Evolutionary conservation across 2,113 vertebrate species (phyloP), one percentile per base, ranked within the genome.

Genomic region (Sprattus sprattus): DNA sequence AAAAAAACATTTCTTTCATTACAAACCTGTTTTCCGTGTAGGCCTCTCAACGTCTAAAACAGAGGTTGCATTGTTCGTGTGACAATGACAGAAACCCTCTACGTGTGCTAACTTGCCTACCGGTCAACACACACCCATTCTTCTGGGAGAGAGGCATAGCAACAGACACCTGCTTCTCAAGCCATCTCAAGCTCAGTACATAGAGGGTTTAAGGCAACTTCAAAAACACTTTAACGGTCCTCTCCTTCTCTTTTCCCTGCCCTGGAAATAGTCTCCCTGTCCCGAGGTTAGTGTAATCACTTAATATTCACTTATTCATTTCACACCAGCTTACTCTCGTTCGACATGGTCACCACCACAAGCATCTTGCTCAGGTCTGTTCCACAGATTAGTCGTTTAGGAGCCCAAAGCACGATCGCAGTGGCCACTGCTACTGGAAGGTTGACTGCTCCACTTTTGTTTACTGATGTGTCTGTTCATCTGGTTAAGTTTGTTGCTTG

Each of bases 201-300:
- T 91, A 94, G 95, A 97, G 95, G 96, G 96, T 97, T 98, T 98
- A 99, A 99, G 98, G 98, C 98, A 98, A 97, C 96, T 95, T 94
- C 89, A 91, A 93, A 93, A 90, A 92, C 84, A 89, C 81, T 84
- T 81, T 81, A 86, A 81, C 45, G 87, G 90, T 88, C 88, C 84
- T 44, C 88, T 86, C 84, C n/a, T 45, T 84, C 60, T 45, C 80
- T 82, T 85, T 60, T 85, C 80, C 86, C 83, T 85, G 45, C 25
- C 67, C 64, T 85, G 89, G 13, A 32, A 81, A 83, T 84, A 28
- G 28, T n/a, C 49, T 81, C 5, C 25, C 83, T 82, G 83, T 83
- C 90, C 89, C 89, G 13, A 84, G 88, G 44, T 78, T 78, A 32
- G 71, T 78, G 28, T 39, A 78, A 39, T 78, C 71, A 16, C 71